Evolutionary conservation across 2,888 invertebrate genomes (phyloP), one percentile per base, ranked within the genome.

Genomic region (Argyra leucocephala): DNA sequence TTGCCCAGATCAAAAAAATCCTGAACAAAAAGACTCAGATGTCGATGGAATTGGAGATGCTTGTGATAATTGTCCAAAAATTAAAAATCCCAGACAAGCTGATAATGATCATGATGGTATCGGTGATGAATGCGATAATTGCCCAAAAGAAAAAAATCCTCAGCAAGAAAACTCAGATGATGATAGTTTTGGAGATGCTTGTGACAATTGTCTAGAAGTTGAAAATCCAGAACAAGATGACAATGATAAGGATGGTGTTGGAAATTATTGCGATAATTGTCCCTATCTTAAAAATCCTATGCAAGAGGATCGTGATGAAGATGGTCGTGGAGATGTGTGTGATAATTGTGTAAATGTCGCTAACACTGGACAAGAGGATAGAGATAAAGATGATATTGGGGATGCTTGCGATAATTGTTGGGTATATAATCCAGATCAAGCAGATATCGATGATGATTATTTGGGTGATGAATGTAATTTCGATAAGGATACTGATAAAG

Each of bases 401-500:
- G 93, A 95, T 74, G 87, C 84, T 4, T 95, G 94, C 74, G 93
- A 93, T 78, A 93, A 92, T 77, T 93, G 93, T 72, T 88, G 82
- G 58, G 83, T 84, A 1, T 82, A 86, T 59, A 93, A 93, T 79
- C 82, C 86, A 0, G 83, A 87, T 65, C 92, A 92, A 73, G 82
- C 83, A n/a, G 94, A 94, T 76, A 78, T 81, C 0, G 92, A 95
- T 74, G 81, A 83, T n/a, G 93, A 95, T 78, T 81, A 86, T 59
- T 85, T 93, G 3, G 95, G 95, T 2, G 93, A 95, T 76, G 88
- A 86, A 3, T 96, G 95, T 73, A 94, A 95, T 76, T 91, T 82
- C 65, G 88, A 90, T 72, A 83, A 85, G 22, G 94, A 95, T 75
- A 82, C 83, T 26, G 91, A 92, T 65, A 31, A 66, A 18, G 88